Evolutionary conservation across 2,797 vertebrate genomes (phyloP), one percentile per base, ranked within the genome.

Genomic region (Macropodus opercularis): DNA sequence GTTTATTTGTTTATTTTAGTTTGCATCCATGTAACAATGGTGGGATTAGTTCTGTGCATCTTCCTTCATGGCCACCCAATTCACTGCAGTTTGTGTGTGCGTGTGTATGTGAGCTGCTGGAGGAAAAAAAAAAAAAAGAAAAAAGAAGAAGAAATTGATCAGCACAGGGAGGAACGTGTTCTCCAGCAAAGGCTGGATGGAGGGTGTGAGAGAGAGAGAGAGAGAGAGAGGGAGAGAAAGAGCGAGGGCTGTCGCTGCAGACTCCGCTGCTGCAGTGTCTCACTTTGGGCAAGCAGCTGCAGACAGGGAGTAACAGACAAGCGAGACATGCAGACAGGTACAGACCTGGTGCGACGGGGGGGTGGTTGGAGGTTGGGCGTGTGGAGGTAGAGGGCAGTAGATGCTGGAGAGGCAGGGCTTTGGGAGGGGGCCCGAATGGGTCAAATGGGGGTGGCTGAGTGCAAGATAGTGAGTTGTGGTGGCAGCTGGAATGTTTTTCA

Each of bases 131-230:
- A n/a, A n/a, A n/a, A n/a, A n/a, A n/a, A n/a, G n/a, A n/a, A n/a
- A n/a, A 87, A 83, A 87, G 83, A 80, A 87, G 85, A 87, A 87
- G 80, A 86, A 89, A 92, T 92, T 92, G 91, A 92, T 92, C 91
- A 90, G 90, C 81, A 73, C 84, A 80, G 85, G 85, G 87, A 87
- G 85, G 86, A 89, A 86, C 75, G 75, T 87, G 84, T 87, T 85
- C 83, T 64, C 85, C 72, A 75, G 85, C 81, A 67, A 85, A 81
- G 70, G 64, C 84, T 88, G 85, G 83, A 82, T 88, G 84, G 85
- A 88, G 89, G 83, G 86, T 79, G 80, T 47, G 80, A 52, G 74
- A 41, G 78, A 76, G 77, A 34, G 72, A 46, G 79, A 69, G 76
- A 64, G 76, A 43, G 77, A 26, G 75, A 62, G 72, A 17, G 75